A percentile compares a stretch with the other conserved stretches of the same genome.
phyloP scores from a whole-genome alignment of 1,140 invertebrate genomes.

The Radopholus similis region DNA sequence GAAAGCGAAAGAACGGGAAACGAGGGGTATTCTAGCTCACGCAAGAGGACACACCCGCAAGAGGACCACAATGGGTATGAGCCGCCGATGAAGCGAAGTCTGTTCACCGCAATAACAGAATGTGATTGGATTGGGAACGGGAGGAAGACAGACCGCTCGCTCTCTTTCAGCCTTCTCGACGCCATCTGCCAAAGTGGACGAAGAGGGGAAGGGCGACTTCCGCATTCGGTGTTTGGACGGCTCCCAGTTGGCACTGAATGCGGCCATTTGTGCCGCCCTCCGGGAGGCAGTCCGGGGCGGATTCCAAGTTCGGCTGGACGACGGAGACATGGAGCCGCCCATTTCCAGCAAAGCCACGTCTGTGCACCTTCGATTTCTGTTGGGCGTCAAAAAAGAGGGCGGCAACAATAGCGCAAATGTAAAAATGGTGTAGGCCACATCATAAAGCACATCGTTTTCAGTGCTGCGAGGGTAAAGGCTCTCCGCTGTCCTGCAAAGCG shows the following conservation, averaged over 20 bases:
- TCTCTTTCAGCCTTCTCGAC: neutral
- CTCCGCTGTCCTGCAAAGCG: neutral
- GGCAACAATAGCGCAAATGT: neutral
- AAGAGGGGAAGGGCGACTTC: neutral
- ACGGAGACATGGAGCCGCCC: neutral
- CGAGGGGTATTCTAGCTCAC: neutral
- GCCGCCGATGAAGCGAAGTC: neutral
- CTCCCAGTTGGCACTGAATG: neutral
- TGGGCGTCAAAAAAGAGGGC: neutral
- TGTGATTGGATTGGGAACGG: neutral
- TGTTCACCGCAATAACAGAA: conserved; percentile 3
- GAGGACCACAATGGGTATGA: neutral
- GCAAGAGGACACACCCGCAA: neutral
- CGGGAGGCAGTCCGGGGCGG: neutral
- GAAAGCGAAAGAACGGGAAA: neutral
- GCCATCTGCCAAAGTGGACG: neutral
- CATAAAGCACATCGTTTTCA: neutral
- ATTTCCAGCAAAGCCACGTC: conserved; percentile 4
- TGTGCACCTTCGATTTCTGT: neutral
- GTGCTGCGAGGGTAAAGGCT: neutral
- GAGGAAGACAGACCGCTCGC: neutral
- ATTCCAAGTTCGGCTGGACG: neutral
- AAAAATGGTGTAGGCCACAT: neutral
- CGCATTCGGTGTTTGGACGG: conserved; percentile 7
- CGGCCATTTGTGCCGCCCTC: neutral